Percentiles rank a stretch among this genome's conserved stretches.
phyloP scores from a whole-genome alignment of 2,888 invertebrate genomes.

The Plagodis pulveraria region DNA sequence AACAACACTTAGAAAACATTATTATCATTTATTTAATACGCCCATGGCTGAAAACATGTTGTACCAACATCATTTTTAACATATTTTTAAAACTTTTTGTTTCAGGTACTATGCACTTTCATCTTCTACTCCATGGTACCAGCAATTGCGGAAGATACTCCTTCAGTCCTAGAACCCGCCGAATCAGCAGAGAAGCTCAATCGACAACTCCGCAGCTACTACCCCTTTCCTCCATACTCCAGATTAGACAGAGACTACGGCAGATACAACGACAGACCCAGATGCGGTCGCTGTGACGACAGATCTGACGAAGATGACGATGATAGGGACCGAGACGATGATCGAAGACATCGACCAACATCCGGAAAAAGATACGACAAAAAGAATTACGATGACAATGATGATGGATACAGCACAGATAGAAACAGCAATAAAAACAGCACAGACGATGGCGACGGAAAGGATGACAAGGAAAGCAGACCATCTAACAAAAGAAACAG shows the following conservation, averaged over 20 bases:
- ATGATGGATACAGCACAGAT: constrained; percentile 55
- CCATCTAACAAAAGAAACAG: constrained; percentile 47
- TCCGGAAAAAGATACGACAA: constrained; percentile 67
- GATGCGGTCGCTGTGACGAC: constrained; percentile 67
- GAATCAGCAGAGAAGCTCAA: constrained; percentile 48
- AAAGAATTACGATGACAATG: constrained; percentile 49
- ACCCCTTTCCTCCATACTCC: constrained; percentile 62
- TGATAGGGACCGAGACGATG: constrained; percentile 60
- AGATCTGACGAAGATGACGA: constrained; percentile 53
- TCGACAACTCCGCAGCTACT: constrained; percentile 71
- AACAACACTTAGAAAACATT: no score
- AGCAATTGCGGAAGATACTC: constrained; percentile 56
- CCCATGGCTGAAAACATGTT: no score
- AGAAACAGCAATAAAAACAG: constrained; percentile 51
- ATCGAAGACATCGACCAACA: constrained; percentile 63
- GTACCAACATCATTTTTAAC: neutral
- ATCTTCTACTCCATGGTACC: constrained; percentile 26
- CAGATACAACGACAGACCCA: constrained; percentile 54
- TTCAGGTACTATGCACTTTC: constrained; percentile 55
- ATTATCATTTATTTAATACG: no score
- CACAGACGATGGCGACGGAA: constrained; percentile 67
- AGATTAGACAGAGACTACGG: constrained; percentile 45
- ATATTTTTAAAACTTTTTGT: constrained; percentile 32
- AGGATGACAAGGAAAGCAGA: constrained; percentile 61
- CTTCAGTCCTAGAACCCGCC: constrained; percentile 55